Base-by-base conservation (phyloP, 2,888 invertebrate species). In the Limenitis camilla region DNA sequence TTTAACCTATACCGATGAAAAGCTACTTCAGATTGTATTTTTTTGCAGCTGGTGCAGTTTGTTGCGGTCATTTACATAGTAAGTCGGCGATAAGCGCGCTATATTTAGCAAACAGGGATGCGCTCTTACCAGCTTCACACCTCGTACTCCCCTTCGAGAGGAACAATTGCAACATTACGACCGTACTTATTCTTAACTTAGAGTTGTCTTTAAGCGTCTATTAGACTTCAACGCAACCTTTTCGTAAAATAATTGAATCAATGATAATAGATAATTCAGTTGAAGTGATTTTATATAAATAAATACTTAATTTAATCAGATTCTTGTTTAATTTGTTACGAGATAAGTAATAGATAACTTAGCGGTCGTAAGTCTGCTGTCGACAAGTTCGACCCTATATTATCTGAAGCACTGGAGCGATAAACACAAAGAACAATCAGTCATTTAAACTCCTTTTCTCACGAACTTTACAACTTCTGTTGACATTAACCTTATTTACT, bases 11-110 rank as follows among this genome's bases (percentile, higher is more conserved):
- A 74, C 74, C 74, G 72, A 75, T 75, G 67, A 70, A 63, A 66
- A 65, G 40, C 11, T 32, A 38, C 35, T 36, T 45, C 28, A 45
- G 72, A 74, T 80, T 71, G 76, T 81, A 76, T 80, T 81, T 81
- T 79, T 70, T 77, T 64, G 81, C 82, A 81, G 81, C 81, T 82
- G 81, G 79, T 75, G 66, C 68, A 70, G 75, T 76, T 75, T 78
- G 81, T 81, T 78, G 81, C 82, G 81, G 83, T 81, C 85, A 83
- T 86, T 85, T 84, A 83, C 85, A 84, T 85, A 82, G 81, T 81
- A 82, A 82, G 81, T 78, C 71, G 71, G 62, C 80, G 85, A 86
- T 86, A 85, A 86, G 82, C 81, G 76, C 59, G 80, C 83, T 86
- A 86, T 83, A 84, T 86, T 83, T 86, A 85, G 84, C 81, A 59